phyloP scores from a whole-genome alignment of 2,888 invertebrate species.

The Carabus problematicus region DNA sequence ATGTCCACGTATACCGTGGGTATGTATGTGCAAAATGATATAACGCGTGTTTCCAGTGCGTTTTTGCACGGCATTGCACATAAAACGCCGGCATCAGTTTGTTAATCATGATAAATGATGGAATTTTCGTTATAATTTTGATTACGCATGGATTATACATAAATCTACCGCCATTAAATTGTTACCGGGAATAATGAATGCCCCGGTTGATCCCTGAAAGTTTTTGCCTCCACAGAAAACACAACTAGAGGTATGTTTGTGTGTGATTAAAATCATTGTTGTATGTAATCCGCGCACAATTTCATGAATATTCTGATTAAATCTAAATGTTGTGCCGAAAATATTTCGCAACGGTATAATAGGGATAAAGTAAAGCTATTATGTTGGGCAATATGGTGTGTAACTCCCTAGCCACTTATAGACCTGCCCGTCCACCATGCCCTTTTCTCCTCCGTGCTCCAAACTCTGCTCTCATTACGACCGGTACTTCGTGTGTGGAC shows the following conservation, averaged over 20 bases:
- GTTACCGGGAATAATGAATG: conserved; percentile 18
- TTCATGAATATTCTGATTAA: conserved; percentile 20
- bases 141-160: conserved; percentile 19
- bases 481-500: conserved; percentile 20
- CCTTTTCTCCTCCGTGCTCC: too few species aligned
- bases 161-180: conserved; percentile 25
- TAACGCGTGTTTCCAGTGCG: neutral
- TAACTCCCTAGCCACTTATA: conserved; percentile 26
- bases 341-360: conserved; percentile 19
- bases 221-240: neutral
- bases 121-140: conserved; percentile 22
- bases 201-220: conserved; percentile 14
- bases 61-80: neutral
- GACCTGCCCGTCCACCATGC: neutral
- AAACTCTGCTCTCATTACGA: conserved; percentile 19
- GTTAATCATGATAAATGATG: conserved; percentile 29
- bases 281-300: conserved; percentile 7
- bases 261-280: conserved; percentile 16
- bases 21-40: neutral
- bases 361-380: conserved; percentile 32
- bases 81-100: neutral
- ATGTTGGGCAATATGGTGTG: conserved; percentile 31
- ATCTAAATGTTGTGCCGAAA: conserved; percentile 16
- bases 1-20: neutral
- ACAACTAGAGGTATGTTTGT: neutral